Base-by-base conservation (phyloP, 1,140 invertebrate genomes). In the Dufourea novaeangliae region DNA sequence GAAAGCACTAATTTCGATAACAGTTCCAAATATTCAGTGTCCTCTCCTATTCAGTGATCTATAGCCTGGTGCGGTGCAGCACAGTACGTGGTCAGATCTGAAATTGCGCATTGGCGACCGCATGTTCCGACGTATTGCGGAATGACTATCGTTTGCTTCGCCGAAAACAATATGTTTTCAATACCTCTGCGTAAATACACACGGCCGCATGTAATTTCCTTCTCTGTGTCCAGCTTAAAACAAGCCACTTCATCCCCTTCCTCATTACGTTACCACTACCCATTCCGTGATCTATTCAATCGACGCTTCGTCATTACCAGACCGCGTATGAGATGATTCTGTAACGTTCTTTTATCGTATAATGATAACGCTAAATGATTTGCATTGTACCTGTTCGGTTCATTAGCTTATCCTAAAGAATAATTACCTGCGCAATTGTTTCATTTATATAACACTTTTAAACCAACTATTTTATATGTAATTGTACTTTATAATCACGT, bases 181-280 rank as follows among this genome's bases (percentile, higher is more conserved):
- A 71, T 80, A 80, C n/a, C n/a, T 70, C 62, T 79, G 25, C 54
- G 39, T 50, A 81, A 81, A 67, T 73, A 67, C 37, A 25, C 29
- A n/a, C 25, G 50, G 70, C 44, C 44, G 25, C 11, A n/a, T 68
- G 52, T 77, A 44, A 57, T 72, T 66, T 78, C 64, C 79, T 72
- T 27, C 67, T 46, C 22, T 25, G 11, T 44, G 52, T 32, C 44
- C 17, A 22, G 4, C 12, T 20, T 22, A 57, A 41, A 69, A 39
- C 20, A 54, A 52, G n/a, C 32, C 22, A 14, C 20, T 64, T 34
- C n/a, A 63, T 56, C 52, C 25, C 6, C 29, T 57, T 25, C 22
- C 17, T 14, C 12, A 62, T 52, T 39, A 20, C 37, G 17, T 12
- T 37, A 14, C 29, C 34, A 17, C 14, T 29, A 5, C n/a, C n/a